Percentiles rank a stretch among this genome's conserved stretches.
phyloP scores from a whole-genome alignment of 2,888 invertebrate genomes.

The Euzetes globulus region DNA sequence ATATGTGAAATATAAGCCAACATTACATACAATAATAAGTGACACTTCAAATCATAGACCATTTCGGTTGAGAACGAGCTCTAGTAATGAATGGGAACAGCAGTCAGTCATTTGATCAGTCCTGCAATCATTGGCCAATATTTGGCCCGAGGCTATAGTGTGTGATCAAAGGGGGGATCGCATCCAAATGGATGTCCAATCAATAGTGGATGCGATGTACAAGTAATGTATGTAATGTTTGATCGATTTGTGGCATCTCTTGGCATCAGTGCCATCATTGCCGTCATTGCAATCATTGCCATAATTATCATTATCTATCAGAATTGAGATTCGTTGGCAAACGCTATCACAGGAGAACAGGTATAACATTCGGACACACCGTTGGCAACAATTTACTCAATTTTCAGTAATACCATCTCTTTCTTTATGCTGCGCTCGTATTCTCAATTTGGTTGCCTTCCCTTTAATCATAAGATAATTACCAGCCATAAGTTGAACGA shows the following conservation, averaged over 20 bases:
- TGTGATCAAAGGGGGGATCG: constrained; percentile 23
- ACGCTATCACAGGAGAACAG: neutral
- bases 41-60: neutral
- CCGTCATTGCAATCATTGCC: neutral
- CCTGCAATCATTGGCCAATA: constrained; percentile 18
- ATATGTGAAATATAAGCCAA: neutral
- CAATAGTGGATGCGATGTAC: neutral
- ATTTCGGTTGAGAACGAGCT: neutral
- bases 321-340: neutral
- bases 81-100: constrained; percentile 1
- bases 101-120: neutral
- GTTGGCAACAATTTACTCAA: constrained; percentile 23
- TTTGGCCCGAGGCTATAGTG: neutral
- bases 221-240: neutral
- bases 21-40: neutral
- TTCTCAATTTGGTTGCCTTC: neutral
- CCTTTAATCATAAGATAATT: constrained; percentile 28
- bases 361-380: constrained; percentile 13
- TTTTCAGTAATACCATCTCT: neutral
- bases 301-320: neutral
- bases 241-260: constrained; percentile 11
- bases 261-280: neutral
- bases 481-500: constrained; percentile 3
- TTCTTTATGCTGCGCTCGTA: neutral
- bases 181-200: neutral